These are phyloP conservation scores for Paedocypris micromegethes DNA, from an alignment of 2,797 vertebrate genomes.

Conservation along the genomic window DNA sequence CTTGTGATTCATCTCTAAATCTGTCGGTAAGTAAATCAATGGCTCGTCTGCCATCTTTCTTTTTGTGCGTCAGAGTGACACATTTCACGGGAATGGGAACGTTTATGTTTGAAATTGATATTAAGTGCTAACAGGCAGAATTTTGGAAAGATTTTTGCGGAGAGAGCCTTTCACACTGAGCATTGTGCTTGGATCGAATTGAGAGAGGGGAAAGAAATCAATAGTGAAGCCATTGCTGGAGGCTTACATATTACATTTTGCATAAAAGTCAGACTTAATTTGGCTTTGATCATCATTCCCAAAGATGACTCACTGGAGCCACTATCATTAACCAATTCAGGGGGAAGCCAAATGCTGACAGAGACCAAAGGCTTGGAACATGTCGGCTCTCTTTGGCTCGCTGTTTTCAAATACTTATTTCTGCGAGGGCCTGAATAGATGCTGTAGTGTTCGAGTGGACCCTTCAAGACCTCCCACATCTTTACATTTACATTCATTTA, in stretches of 20 bases:
- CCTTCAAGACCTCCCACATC: conserved; percentile 20
- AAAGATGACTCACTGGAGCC: conserved; percentile 75
- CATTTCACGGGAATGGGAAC: conserved; percentile 54
- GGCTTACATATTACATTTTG: conserved; percentile 77
- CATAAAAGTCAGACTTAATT: conserved; percentile 78
- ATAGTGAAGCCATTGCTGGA: conserved; percentile 71
- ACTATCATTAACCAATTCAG: conserved; percentile 66
- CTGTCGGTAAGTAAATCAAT: conserved; percentile 52
- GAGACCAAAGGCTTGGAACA: conserved; percentile 35
- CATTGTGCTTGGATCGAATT: conserved; percentile 68
- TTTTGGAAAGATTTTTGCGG: conserved; percentile 49
- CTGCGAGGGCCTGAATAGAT: conserved; percentile 19
- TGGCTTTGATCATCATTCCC: conserved; percentile 75
- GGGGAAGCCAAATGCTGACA: conserved; percentile 42
- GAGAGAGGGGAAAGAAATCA: conserved; percentile 59
- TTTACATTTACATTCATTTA: too few species aligned
- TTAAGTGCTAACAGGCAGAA: conserved; percentile 70
- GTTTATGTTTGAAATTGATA: conserved; percentile 69
- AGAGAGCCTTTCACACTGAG: conserved; percentile 64
- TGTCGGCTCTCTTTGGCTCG: conserved; percentile 27
- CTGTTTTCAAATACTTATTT: conserved; percentile 23
- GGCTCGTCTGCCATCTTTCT: conserved; percentile 50
- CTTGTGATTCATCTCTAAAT: conserved; percentile 47
- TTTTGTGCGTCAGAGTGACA: conserved; percentile 52
- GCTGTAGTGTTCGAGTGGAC: conserved; percentile 18